Evolutionary conservation across 2,113 vertebrate species (phyloP), one percentile per base, ranked within the genome.

Genomic region (Rhynchomys soricoides): DNA sequence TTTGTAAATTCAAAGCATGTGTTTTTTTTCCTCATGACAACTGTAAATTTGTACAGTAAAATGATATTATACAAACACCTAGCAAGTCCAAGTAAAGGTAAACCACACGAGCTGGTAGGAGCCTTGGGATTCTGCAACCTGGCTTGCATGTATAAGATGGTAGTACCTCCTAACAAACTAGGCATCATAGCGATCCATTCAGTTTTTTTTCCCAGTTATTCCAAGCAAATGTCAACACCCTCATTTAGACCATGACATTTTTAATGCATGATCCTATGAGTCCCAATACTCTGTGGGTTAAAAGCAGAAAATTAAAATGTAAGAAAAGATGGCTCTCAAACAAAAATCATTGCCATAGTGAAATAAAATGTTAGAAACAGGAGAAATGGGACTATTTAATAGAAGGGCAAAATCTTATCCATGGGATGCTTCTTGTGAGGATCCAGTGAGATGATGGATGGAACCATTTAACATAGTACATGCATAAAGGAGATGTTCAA

Each of bases 281-380:
- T 92, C 10, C 57, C 31, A 94, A 66, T 5, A 55, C 0, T 13
- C 5, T 74, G 7, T 82, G 43, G 40, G 89, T 68, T 66, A 68
- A 91, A 97, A 96, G 40, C 9, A 77, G 12, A 89, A 82, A 68
- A 59, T 77, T 59, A 81, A 55, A 94, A 93, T 45, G 40, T 94
- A 79, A 24, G 21, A 90, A 66, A 73, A 70, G 55, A n/a, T 57
- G 66, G 62, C 81, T 90, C 78, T 48, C 10, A 55, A 5, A 86
- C 82, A 66, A n/a, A 64, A 91, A 83, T 75, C 45, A 52, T 22
- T 48, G 10, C 34, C 48, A 74, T 70, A 13, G 34, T 93, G 26
- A 94, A 2, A 89, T 62, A 75, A 95, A 92, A 24, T 45, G 9
- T 11, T 62, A 73, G 89, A 78, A 66, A 9, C 37, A 52, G 7